These are phyloP conservation scores for Scaptomyza pallida DNA, from an alignment of 1,140 invertebrate species.

Conservation along the genomic window DNA sequence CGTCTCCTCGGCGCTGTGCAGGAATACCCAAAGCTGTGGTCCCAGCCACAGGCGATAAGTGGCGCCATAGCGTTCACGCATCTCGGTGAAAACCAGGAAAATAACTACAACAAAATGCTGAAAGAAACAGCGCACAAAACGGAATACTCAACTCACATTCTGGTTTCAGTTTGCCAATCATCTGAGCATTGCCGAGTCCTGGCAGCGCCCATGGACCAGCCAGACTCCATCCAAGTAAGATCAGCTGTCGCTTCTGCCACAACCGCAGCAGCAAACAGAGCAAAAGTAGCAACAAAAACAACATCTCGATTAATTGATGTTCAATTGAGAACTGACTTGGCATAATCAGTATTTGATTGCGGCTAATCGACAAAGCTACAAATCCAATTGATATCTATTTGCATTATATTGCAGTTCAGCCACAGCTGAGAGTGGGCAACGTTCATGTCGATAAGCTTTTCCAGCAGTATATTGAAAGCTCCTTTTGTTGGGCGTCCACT, in stretches of 20 bases:
- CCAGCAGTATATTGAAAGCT: no score
- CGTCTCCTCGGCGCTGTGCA: slow-evolving; percentile 71
- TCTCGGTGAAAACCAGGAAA: slow-evolving; percentile 63
- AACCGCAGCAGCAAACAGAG: slow-evolving; percentile 32
- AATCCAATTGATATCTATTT: slow-evolving; percentile 22
- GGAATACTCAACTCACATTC: slow-evolving; percentile 60
- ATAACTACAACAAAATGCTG: slow-evolving; percentile 43
- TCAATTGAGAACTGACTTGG: slow-evolving; percentile 1
- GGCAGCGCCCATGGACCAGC: slow-evolving; percentile 74
- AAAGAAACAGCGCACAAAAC: no score
- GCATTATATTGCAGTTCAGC: no score
- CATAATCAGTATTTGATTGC: slow-evolving; percentile 26
- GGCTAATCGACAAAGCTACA: background rate
- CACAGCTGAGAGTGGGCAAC: no score
- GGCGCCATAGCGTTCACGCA: slow-evolving; percentile 53
- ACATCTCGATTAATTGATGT: slow-evolving; percentile 27
- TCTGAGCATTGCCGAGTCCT: slow-evolving; percentile 73
- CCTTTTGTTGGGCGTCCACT: background rate
- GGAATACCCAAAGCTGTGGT: slow-evolving; percentile 73
- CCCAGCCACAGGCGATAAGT: slow-evolving; percentile 77
- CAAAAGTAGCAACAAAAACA: slow-evolving; percentile 35
- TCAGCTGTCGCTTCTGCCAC: slow-evolving; percentile 35
- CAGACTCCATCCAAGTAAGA: slow-evolving; percentile 49
- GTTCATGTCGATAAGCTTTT: no score
- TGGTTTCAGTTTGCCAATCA: slow-evolving; percentile 72